Percentiles rank a stretch among this genome's conserved stretches.
These are phyloP conservation scores for Rhizomys pruinosus DNA, from an alignment of 2,113 vertebrate species.

Conservation along the genomic window DNA sequence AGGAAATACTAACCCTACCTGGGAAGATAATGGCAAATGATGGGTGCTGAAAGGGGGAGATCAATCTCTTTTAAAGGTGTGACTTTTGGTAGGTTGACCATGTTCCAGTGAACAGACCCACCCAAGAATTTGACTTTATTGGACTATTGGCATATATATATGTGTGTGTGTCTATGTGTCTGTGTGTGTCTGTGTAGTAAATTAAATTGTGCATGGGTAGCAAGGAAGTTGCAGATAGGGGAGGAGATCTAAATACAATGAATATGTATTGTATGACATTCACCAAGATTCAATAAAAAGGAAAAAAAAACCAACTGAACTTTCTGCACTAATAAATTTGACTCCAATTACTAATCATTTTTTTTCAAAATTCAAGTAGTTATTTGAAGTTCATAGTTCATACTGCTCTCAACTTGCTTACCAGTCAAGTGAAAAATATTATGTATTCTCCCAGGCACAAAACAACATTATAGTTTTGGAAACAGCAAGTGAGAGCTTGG, in stretches of 20 bases:
- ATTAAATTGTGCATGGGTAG: no score
- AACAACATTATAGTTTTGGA: conserved; percentile 8
- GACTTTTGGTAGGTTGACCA: no score
- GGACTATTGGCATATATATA: not conserved
- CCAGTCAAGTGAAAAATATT: not conserved
- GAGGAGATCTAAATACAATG: no score
- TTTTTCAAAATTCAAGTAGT: conserved; percentile 48
- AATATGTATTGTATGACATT: no score
- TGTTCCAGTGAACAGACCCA: no score
- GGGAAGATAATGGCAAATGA: no score
- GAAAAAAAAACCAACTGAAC: conserved; percentile 4
- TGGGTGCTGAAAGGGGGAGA: no score
- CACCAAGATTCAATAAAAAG: not conserved
- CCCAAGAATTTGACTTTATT: not conserved
- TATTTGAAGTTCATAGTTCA: conserved; percentile 20
- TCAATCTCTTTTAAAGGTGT: no score
- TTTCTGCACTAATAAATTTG: not conserved
- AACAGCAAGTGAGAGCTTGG: not conserved
- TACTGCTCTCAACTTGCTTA: not conserved
- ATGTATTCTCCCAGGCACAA: not conserved
- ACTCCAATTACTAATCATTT: conserved; percentile 22
- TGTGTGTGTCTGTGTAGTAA: no score
- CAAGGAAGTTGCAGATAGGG: no score
- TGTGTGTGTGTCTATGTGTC: no score
- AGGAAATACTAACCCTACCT: no score